A percentile compares a stretch with the other conserved stretches of the same genome.
Evolutionary conservation across 2,113 vertebrate genomes (phyloP).

Genomic region (Mus musculus): GRCm39 chr3:81548501-81549000

Average conservation of each 20-base stretch:
- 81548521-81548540: slow-evolving; percentile 48
- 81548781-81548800: slow-evolving; percentile 55
- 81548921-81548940: background rate
- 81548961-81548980: background rate
- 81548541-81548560: slow-evolving; percentile 38
- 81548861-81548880: background rate
- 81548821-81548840: slow-evolving; percentile 56
- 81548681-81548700: slow-evolving; percentile 32
- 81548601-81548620: slow-evolving; percentile 40
- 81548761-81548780: slow-evolving; percentile 5
- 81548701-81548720: slow-evolving; percentile 7
- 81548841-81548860: slow-evolving; percentile 69
- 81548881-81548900: slow-evolving; percentile 51
- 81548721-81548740: slow-evolving; percentile 15
- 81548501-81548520: slow-evolving; percentile 25
- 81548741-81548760: no score
- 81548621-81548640: slow-evolving; percentile 25
- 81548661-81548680: slow-evolving; percentile 51
- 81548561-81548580: slow-evolving; percentile 55
- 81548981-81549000: background rate
- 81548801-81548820: slow-evolving; percentile 30
- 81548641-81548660: slow-evolving; percentile 42
- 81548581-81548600: slow-evolving; percentile 36
- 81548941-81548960: slow-evolving; percentile 9
- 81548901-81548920: background rate